A percentile compares a stretch with the other conserved stretches of the same genome.
Evolutionary conservation across 2,797 vertebrate genomes (phyloP).

Genomic region (Coreius guichenoti): DNA sequence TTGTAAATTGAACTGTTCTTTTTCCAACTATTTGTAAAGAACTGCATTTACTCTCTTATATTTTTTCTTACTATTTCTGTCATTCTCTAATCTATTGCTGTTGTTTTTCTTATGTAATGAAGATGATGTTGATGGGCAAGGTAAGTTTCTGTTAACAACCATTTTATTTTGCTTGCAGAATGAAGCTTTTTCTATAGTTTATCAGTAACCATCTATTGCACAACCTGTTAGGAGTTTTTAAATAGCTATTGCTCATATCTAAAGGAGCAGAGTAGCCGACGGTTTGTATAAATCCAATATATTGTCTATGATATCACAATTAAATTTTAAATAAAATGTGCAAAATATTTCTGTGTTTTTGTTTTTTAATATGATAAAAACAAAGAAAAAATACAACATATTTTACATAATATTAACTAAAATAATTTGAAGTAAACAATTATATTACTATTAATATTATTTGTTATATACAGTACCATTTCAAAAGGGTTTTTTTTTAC

Average conservation of each 20-base stretch:
- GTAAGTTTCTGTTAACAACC: conserved; percentile 24
- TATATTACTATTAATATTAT: not conserved
- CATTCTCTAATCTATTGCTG: conserved; percentile 1
- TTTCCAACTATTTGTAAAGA: not conserved
- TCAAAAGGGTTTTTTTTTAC: not conserved
- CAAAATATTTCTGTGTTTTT: not conserved
- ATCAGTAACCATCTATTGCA: not conserved
- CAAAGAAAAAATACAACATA: not conserved
- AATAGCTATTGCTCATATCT: not conserved
- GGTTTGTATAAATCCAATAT: too few relatives aligned
- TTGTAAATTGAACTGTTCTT: not conserved
- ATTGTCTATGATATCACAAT: not conserved
- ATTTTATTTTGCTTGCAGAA: not conserved
- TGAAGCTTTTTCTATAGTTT: not conserved
- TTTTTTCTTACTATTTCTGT: not conserved
- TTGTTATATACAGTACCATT: not conserved
- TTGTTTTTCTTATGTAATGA: not conserved
- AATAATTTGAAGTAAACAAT: not conserved
- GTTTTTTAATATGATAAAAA: not conserved
- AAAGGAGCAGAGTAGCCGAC: not conserved
- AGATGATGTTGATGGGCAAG: conserved; percentile 36
- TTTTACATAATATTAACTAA: not conserved
- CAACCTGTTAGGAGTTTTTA: not conserved
- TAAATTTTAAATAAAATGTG: not conserved
- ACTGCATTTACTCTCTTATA: not conserved